phyloP scores from a whole-genome alignment of 2,888 invertebrate genomes.

The Ernsta delagoae region DNA sequence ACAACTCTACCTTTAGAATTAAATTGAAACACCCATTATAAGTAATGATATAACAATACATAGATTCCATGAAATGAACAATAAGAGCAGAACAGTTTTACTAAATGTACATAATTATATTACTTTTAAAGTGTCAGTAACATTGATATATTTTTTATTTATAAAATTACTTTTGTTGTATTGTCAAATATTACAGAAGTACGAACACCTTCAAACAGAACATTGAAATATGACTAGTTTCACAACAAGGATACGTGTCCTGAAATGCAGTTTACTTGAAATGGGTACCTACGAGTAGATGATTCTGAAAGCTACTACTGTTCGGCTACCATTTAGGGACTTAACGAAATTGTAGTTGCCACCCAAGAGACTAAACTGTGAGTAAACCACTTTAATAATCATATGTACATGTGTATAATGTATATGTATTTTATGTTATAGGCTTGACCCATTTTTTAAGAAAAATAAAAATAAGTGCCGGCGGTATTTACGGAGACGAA shows the following conservation, averaged over 20 bases:
- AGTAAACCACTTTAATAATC: neutral
- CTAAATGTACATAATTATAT: slow-evolving; percentile 24
- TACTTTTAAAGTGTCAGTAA: slow-evolving; percentile 10
- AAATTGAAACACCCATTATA: slow-evolving; percentile 43
- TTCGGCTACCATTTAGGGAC: neutral
- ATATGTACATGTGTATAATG: too few relatives aligned
- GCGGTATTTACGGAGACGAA: too few relatives aligned
- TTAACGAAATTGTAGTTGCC: neutral
- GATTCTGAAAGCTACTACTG: neutral
- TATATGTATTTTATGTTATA: too few relatives aligned
- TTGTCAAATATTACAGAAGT: slow-evolving; percentile 15
- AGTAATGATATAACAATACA: slow-evolving; percentile 37
- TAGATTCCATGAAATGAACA: slow-evolving; percentile 28
- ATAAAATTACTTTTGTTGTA: slow-evolving; percentile 12
- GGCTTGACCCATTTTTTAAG: too few relatives aligned
- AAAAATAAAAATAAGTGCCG: too few relatives aligned
- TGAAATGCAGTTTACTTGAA: neutral
- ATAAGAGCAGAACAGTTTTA: slow-evolving; percentile 12
- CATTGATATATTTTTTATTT: slow-evolving; percentile 8
- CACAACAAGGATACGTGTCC: neutral
- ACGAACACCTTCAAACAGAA: slow-evolving; percentile 9
- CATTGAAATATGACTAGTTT: slow-evolving; percentile 2
- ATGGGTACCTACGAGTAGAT: neutral
- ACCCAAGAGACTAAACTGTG: neutral
- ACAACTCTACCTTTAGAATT: slow-evolving; percentile 65